Percentiles rank a stretch among this genome's conserved stretches.
Conservation (phyloP, 2,113 vertebrate species). For the Oenanthe melanoleuca region DNA sequence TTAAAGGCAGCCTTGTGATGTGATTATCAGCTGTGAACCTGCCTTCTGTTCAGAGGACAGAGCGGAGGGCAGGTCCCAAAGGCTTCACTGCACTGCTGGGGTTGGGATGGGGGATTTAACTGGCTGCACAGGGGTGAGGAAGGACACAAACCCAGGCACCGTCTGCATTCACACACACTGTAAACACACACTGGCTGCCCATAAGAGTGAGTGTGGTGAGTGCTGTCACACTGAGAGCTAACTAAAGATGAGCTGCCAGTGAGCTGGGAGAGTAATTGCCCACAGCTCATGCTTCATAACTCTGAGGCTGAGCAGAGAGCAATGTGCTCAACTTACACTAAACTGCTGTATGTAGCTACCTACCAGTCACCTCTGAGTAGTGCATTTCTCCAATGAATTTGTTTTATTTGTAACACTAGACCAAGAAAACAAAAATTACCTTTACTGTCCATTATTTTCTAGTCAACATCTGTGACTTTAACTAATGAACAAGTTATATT, state of each 20-base stretch:
- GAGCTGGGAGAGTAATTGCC: neutral
- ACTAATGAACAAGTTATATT: neutral
- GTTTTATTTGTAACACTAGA: neutral
- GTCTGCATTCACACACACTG: neutral
- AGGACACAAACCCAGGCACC: neutral
- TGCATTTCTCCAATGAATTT: neutral
- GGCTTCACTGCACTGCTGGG: rapidly evolving
- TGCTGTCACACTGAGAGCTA: neutral
- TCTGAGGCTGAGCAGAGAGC: neutral
- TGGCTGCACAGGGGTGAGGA: neutral
- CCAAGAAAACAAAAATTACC: neutral
- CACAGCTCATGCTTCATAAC: neutral
- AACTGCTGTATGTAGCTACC: neutral
- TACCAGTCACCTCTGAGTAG: neutral
- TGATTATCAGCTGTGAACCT: neutral
- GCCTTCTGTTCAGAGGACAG: neutral
- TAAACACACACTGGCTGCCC: neutral
- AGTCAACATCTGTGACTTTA: neutral
- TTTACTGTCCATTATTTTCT: neutral
- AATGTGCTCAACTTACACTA: neutral
- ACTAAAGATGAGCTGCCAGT: neutral
- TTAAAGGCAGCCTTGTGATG: neutral
- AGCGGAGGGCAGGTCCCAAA: rapidly evolving
- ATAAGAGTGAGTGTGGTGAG: neutral
- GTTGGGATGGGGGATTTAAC: neutral